A percentile compares a stretch with the other conserved stretches of the same genome.
phyloP scores from a whole-genome alignment of 2,113 vertebrate species.

The Hemiprocne comata region DNA sequence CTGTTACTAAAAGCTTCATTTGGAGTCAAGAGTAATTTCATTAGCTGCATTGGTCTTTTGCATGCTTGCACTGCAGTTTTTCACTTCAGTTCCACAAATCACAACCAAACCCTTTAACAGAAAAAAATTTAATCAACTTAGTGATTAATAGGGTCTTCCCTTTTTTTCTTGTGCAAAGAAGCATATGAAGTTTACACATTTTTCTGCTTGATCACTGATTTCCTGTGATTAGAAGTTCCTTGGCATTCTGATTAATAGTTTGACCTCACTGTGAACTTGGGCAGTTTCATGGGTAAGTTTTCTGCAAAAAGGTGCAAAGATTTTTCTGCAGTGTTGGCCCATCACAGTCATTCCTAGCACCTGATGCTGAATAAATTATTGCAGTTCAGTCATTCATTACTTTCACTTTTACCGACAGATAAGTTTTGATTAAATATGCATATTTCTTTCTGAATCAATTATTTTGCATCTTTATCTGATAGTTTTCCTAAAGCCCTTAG shows the following conservation, averaged over 20 bases:
- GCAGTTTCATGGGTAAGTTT: neutral
- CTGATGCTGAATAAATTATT: neutral
- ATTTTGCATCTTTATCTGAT: neutral
- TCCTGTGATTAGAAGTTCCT: neutral
- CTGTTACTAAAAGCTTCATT: neutral
- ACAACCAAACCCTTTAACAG: neutral
- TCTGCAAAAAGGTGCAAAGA: neutral
- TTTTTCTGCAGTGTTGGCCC: neutral
- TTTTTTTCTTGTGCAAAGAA: neutral
- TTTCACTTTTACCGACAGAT: neutral
- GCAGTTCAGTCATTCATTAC: neutral
- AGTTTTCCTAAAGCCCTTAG: neutral
- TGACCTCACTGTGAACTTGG: neutral
- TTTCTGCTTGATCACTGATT: neutral
- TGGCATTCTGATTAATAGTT: neutral
- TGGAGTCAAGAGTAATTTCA: neutral
- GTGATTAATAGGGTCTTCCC: neutral
- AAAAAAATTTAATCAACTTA: neutral
- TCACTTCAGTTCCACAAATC: neutral
- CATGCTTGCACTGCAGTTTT: neutral
- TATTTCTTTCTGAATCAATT: conserved; percentile 13
- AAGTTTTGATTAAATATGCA: neutral
- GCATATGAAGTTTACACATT: neutral
- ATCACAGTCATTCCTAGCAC: neutral
- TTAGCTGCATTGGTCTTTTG: neutral